Evolutionary conservation across 2,888 invertebrate species (phyloP).

Genomic region (Rugalucina vietnamica): DNA sequence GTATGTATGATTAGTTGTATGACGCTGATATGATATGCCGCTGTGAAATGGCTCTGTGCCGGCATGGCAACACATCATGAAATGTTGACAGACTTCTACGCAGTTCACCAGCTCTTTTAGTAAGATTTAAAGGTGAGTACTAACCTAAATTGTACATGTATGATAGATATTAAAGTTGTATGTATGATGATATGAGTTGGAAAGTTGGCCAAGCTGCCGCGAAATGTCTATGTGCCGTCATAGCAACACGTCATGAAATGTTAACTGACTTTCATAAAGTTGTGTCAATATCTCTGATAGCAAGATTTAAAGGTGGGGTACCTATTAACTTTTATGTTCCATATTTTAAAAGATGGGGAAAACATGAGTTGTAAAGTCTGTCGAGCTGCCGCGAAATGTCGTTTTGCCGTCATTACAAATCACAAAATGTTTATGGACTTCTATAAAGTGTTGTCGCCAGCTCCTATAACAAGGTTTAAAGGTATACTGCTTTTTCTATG

Average conservation of each 20-base stretch:
- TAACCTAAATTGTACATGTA: too few species aligned
- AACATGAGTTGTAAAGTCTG: conserved; percentile 99
- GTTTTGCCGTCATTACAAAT: conserved; percentile 97
- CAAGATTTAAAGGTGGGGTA: background rate
- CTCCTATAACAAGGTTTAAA: conserved; percentile 96
- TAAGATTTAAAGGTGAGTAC: conserved; percentile 93
- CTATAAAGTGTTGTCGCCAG: conserved; percentile 94
- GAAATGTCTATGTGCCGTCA: conserved; percentile 98
- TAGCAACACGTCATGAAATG: conserved; percentile 95
- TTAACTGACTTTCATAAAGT: conserved; percentile 94
- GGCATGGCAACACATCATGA: conserved; percentile 97
- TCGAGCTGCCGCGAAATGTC: conserved; percentile 97
- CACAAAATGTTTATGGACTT: conserved; percentile 95
- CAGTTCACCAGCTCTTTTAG: conserved; percentile 94
- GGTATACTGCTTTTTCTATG: too few species aligned
- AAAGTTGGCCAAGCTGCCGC: conserved; percentile 97
- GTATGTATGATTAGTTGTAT: too few species aligned
- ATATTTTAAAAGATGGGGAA: too few species aligned
- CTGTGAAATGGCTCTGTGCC: conserved; percentile 98
- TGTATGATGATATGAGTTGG: conserved; percentile 99
- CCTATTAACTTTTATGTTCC: background rate
- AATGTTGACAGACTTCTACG: conserved; percentile 94
- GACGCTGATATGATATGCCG: conserved; percentile 99
- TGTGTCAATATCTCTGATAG: conserved; percentile 90
- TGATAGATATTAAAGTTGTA: too few species aligned